Evolutionary conservation across 2,113 vertebrate genomes (phyloP), one percentile per base, ranked within the genome.

Genomic region (Neopipo cinnamomea): DNA sequence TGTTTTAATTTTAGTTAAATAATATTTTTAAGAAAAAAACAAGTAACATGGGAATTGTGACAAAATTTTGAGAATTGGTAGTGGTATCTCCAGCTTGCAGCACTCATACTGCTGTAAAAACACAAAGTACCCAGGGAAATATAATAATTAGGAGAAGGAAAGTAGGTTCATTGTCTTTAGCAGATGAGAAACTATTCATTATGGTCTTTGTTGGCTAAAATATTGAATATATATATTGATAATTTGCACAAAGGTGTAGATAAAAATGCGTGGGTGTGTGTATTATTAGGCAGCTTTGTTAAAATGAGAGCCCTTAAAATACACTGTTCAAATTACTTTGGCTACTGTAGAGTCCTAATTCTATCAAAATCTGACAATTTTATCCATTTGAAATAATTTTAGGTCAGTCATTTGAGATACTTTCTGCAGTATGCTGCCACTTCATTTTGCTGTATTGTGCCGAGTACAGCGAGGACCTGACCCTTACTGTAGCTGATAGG

Each of bases 21-120:
- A 21, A 14, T 58, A 25, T 70, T 63, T 61, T 70, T 30, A 18
- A 88, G 27, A 2, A 8, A 33, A 61, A 71, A 53, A 17, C 12
- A 81, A 47, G 14, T 68, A 44, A 11, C 31, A 11, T 41, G 31
- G n/a, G 59, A 93, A 55, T 86, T 4, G 0, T 88, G 41, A 73
- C 21, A 58, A 84, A 84, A 81, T n/a, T 52, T 7, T 85, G 44
- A 62, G 25, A 91, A 42, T 74, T 2, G 0, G 47, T 31, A 47
- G 52, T 31, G 25, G 8, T 80, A 25, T 56, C 53, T 67, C 52
- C 80, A 21, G 21, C 59, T 92, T 79, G 42, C 13, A 76, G 39
- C 53, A 11, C 62, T 94, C 30, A 39, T 66, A 22, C n/a, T 31
- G 41, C 82, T 88, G 71, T 81, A 95, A 94, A 97, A 75, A 93